A percentile compares a stretch with the other conserved stretches of the same genome.
Evolutionary conservation across 2,888 invertebrate species (phyloP).

Genomic region (Calliphora vomitoria): DNA sequence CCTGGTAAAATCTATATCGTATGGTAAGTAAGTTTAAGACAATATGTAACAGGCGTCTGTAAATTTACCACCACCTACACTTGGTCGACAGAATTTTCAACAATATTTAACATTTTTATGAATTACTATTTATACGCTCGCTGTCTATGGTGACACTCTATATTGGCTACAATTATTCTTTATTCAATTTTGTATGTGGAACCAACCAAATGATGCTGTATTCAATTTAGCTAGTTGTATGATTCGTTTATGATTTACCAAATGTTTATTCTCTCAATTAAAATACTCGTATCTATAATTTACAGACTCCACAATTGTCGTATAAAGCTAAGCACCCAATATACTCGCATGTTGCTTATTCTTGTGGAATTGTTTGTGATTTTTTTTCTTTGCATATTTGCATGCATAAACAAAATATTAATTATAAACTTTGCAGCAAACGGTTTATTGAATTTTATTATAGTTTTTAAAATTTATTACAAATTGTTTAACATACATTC

Average conservation of each 20-base stretch:
- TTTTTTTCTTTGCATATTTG: constrained; percentile 44
- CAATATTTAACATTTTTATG: constrained; percentile 63
- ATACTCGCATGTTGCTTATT: constrained; percentile 1
- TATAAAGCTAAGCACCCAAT: constrained; percentile 28
- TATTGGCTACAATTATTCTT: constrained; percentile 52
- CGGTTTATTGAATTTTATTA: constrained; percentile 67
- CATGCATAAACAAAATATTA: constrained; percentile 64
- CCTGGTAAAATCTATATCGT: no score
- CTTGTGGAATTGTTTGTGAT: constrained; percentile 31
- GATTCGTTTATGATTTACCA: constrained; percentile 38
- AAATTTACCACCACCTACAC: constrained; percentile 70
- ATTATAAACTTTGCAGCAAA: constrained; percentile 65
- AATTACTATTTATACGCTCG: constrained; percentile 39
- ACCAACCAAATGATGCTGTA: constrained; percentile 6
- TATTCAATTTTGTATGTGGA: constrained; percentile 3
- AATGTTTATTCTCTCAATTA: constrained; percentile 58
- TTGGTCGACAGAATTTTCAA: constrained; percentile 50
- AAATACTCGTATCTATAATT: constrained; percentile 40
- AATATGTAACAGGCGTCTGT: constrained; percentile 64
- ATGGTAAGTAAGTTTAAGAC: constrained; percentile 21
- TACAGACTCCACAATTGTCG: constrained; percentile 3
- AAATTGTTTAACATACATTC: constrained; percentile 50
- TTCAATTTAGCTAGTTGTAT: constrained; percentile 12
- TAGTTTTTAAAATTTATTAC: constrained; percentile 68
- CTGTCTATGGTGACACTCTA: constrained; percentile 46